Base-by-base conservation (phyloP, 2,888 invertebrate genomes). In the Tipula helvola region DNA sequence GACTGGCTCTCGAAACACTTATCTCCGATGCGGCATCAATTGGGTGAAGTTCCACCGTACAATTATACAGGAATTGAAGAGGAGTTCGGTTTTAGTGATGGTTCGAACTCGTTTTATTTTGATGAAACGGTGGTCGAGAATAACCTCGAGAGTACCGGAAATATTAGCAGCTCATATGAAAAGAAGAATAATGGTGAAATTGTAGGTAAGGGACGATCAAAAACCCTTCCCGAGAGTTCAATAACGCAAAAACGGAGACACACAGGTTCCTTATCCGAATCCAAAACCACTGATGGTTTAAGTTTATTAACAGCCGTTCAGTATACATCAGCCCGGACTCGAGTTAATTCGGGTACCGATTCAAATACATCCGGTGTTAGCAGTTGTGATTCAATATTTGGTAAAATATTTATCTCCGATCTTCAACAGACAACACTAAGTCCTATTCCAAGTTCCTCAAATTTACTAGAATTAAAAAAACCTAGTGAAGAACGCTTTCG, bases 371-470 rank as follows among this genome's bases (percentile, higher is more conserved):
- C 96, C 88, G 96, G 96, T 83, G 95, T 96, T 36, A 96, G 96
- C 91, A 96, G 96, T 87, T 95, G 95, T 89, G 96, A 96, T 90
- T 96, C 96, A 1, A 94, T 94, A 86, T 92, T 93, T 39, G 94
- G 93, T 87, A 93, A 93, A 90, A 93, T 93, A 89, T 92, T 92
- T 88, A 12, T 88, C 5, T 88, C 95, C 88, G 96, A 96, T 88
- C 93, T 95, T 90, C 94, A 95, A 90, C 94, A 95, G 88, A 94
- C 95, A 89, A 96, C 96, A 86, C 93, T 98, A 39, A 97, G 97
- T 91, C 97, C 97, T 1, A 97, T 97, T 90, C 96, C 97, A 28
- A 97, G 97, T 91, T 95, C 96, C 88, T 95, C 95, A 87, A 95
- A 96, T 92, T 90, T 95, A 88, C 92, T 93, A 87, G 94, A 93